A percentile compares a stretch with the other conserved stretches of the same genome.
Conservation (phyloP, 2,888 invertebrate genomes). For the Entomobrya proxima region DNA sequence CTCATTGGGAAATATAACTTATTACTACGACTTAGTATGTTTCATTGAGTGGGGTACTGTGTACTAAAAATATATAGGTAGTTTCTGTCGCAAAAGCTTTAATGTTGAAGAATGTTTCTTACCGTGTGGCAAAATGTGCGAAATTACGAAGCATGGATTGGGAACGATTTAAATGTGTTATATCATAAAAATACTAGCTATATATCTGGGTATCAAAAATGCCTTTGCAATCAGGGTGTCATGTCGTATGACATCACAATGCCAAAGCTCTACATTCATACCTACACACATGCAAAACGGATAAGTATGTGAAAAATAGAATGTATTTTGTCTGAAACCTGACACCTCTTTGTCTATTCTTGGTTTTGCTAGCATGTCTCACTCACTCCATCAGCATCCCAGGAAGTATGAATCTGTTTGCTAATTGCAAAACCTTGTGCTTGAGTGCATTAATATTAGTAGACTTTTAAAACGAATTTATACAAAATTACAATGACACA, state of each 20-base stretch:
- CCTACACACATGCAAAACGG: too few relatives aligned
- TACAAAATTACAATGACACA: slow-evolving; percentile 47
- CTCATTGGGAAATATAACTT: too few relatives aligned
- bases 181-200: too few relatives aligned
- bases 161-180: too few relatives aligned
- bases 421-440: slow-evolving; percentile 40
- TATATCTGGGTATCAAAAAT: too few relatives aligned
- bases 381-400: not conserved
- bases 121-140: not conserved
- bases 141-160: not conserved
- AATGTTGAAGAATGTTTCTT: too few relatives aligned
- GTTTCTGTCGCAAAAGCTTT: not conserved
- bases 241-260: too few relatives aligned
- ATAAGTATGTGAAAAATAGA: not conserved
- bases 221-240: too few relatives aligned
- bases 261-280: too few relatives aligned
- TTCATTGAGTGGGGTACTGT: too few relatives aligned
- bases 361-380: not conserved
- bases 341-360: slow-evolving; percentile 12
- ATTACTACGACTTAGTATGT: too few relatives aligned
- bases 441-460: not conserved
- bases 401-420: slow-evolving; percentile 8
- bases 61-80: too few relatives aligned
- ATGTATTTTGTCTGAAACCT: slow-evolving; percentile 21
- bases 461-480: slow-evolving; percentile 16